These are phyloP conservation scores for Formicarius rufipectus DNA, from an alignment of 2,113 vertebrate species.

Conservation along the genomic window DNA sequence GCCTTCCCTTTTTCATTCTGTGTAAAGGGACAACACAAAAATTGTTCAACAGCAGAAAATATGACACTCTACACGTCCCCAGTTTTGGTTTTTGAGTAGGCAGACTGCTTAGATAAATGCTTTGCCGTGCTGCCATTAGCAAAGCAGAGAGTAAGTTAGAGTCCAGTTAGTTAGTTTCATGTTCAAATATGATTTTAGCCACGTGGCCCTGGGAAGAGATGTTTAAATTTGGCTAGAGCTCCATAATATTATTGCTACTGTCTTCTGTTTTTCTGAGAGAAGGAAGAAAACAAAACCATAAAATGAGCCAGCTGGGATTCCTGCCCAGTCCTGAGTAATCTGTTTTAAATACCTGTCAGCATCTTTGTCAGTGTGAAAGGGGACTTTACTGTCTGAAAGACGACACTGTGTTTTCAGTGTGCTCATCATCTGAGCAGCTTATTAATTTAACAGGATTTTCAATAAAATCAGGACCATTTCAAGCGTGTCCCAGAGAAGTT, in stretches of 20 bases:
- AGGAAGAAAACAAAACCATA: neutral
- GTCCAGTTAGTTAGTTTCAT: neutral
- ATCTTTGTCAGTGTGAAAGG: neutral
- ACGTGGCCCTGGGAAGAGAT: neutral
- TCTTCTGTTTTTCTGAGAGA: neutral
- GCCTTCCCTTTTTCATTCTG: neutral
- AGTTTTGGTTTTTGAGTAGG: neutral
- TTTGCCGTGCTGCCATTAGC: neutral
- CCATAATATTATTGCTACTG: neutral
- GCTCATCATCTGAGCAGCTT: slow-evolving; percentile 8
- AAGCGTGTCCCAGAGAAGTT: neutral
- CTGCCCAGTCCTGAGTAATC: neutral
- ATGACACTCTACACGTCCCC: accelerated
- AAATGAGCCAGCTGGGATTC: neutral
- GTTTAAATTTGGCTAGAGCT: neutral
- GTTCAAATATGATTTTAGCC: neutral
- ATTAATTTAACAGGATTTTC: neutral
- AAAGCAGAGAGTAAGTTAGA: neutral
- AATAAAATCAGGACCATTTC: neutral
- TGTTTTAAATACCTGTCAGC: neutral
- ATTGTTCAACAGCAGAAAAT: neutral
- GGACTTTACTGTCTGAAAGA: neutral
- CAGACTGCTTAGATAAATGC: neutral
- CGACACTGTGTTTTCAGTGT: slow-evolving; percentile 20
- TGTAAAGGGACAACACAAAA: neutral